Base-by-base conservation (phyloP, 2,113 vertebrate species). In the Neolamprologus devosi region DNA sequence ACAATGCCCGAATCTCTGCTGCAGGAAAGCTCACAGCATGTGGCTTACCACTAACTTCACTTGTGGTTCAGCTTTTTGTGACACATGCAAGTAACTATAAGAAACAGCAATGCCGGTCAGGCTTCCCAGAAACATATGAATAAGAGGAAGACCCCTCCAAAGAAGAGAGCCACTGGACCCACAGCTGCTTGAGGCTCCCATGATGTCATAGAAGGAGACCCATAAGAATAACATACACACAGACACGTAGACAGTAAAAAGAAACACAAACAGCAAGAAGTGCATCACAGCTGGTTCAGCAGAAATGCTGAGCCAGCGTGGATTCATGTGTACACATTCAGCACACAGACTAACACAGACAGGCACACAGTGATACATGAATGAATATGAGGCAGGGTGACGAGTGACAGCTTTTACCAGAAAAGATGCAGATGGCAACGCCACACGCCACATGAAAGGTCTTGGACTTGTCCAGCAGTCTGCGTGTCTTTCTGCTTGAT, bases 391-490 rank as follows among this genome's bases (percentile, higher is more conserved):
- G 78, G 65, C 54, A 23, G 8, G 28, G 16, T 57, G 30, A 35
- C n/a, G 42, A 81, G 55, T 79, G 75, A 35, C 45, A 26, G 6
- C 70, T 85, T 88, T 96, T 92, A 99, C 98, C 98, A 94, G 98
- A 98, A 94, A 99, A 98, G 94, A 98, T 92, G 91, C 97, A 98
- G 87, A 99, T 97, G 23, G 97, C 97, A 57, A 97, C 85, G 51
- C 98, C 98, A 85, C 98, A 98, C 0, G 96, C 97, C 87, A 98
- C 97, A 19, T 99, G 98, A 82, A 99, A 98, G 85, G 97, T 97
- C 95, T 97, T 98, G 90, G 97, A 97, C 94, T 98, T 98, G 94
- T 98, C 97, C 80, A 99, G 86, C 33, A 99, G 91, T 88, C 98
- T 97, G 91, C 98, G 97, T 6, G 97, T 97, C 94, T 96, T 97